Percentiles rank a stretch among this genome's conserved stretches.
Conservation (phyloP, 2,888 invertebrate genomes). For the Poecilobothrus nobilitatus region DNA sequence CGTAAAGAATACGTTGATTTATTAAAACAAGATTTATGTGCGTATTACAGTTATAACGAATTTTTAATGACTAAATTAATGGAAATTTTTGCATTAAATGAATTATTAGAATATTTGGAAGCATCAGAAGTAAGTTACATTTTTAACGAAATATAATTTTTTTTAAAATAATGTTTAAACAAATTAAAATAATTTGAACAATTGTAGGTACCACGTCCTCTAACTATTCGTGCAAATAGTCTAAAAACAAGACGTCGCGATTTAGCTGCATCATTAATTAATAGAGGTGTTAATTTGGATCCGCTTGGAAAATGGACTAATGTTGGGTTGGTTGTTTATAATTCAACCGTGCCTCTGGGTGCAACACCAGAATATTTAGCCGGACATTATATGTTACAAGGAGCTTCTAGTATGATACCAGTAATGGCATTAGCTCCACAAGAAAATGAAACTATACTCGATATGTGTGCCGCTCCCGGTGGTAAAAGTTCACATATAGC, state of each 20-base stretch:
- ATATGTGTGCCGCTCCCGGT: slow-evolving; percentile 97
- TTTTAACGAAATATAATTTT: background rate
- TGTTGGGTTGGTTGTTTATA: slow-evolving; percentile 93
- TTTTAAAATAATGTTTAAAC: too few species aligned
- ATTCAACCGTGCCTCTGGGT: slow-evolving; percentile 91
- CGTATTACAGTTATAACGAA: slow-evolving; percentile 94
- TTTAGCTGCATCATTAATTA: slow-evolving; percentile 88
- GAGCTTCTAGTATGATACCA: slow-evolving; percentile 92
- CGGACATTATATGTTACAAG: slow-evolving; percentile 94
- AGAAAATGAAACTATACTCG: slow-evolving; percentile 87
- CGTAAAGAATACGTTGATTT: slow-evolving; percentile 75
- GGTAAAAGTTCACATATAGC: slow-evolving; percentile 98
- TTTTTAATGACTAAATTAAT: slow-evolving; percentile 88
- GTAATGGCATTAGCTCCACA: slow-evolving; percentile 97
- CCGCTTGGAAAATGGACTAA: slow-evolving; percentile 98
- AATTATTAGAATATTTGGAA: slow-evolving; percentile 89
- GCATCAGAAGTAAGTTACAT: slow-evolving; percentile 71
- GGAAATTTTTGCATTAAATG: slow-evolving; percentile 77
- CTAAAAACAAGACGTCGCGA: slow-evolving; percentile 87
- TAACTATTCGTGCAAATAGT: slow-evolving; percentile 93
- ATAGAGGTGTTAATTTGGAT: slow-evolving; percentile 95
- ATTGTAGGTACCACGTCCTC: slow-evolving; percentile 62
- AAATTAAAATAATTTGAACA: background rate
- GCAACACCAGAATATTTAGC: slow-evolving; percentile 99
- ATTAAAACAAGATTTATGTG: slow-evolving; percentile 75